A percentile compares a stretch with the other conserved stretches of the same genome.
Conservation (phyloP, 1,140 invertebrate genomes). For the Trichonephila clavipes region DNA sequence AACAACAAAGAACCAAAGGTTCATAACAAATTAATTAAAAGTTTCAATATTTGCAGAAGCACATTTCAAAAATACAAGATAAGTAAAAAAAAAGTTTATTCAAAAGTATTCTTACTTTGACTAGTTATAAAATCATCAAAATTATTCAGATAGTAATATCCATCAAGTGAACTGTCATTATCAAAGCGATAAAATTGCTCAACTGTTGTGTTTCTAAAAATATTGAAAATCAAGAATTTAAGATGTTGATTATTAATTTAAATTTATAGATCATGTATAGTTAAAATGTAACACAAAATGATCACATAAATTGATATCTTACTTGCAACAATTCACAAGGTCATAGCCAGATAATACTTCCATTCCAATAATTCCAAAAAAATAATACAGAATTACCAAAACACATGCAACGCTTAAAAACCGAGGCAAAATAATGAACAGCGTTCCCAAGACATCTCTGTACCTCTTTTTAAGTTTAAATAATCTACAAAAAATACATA, state of each 20-base stretch:
- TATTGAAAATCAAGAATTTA: neutral
- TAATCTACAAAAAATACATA: slow-evolving; percentile 79
- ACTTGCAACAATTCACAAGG: slow-evolving; percentile 92
- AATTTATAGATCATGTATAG: neutral
- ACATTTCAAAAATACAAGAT: too few relatives aligned
- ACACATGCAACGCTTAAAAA: slow-evolving; percentile 89
- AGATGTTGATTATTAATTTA: neutral
- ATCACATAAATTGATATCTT: slow-evolving; percentile 79
- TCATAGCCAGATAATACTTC: slow-evolving; percentile 90
- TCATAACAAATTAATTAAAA: too few relatives aligned
- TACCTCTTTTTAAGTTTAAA: slow-evolving; percentile 91
- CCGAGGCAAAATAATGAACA: slow-evolving; percentile 90
- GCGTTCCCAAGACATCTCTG: slow-evolving; percentile 92
- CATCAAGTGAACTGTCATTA: slow-evolving; percentile 84
- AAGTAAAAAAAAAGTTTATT: too few relatives aligned
- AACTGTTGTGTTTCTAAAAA: slow-evolving; percentile 88
- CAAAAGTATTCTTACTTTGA: slow-evolving; percentile 79
- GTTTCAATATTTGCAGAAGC: too few relatives aligned
- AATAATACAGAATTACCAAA: slow-evolving; percentile 93
- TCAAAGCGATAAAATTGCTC: slow-evolving; percentile 91
- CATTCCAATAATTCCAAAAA: slow-evolving; percentile 95
- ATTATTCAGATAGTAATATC: slow-evolving; percentile 94
- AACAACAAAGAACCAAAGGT: too few relatives aligned
- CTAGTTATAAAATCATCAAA: slow-evolving; percentile 85
- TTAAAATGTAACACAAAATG: too few relatives aligned